Conservation (phyloP, 2,888 invertebrate species). For the Zygaena filipendulae region DNA sequence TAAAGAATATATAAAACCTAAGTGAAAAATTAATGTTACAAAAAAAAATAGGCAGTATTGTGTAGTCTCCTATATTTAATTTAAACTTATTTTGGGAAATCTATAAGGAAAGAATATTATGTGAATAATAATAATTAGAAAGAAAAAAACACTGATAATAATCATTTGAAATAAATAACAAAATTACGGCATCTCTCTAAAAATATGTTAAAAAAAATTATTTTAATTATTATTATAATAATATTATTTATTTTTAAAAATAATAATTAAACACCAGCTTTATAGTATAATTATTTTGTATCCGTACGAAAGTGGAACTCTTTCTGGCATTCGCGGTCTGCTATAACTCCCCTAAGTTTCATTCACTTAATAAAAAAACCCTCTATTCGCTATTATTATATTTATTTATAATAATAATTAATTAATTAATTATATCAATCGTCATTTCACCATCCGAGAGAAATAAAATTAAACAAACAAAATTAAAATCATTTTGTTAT, state of each 20-base stretch:
- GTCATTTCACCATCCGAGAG: constrained; percentile 21
- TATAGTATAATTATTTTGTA: too few relatives aligned
- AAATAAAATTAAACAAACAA: constrained; percentile 4
- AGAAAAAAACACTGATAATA: constrained; percentile 61
- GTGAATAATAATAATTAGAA: not conserved
- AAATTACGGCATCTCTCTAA: constrained; percentile 56
- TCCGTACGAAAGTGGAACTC: too few relatives aligned
- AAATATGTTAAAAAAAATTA: constrained; percentile 60
- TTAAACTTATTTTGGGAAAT: constrained; percentile 34
- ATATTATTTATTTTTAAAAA: too few relatives aligned
- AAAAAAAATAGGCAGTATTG: constrained; percentile 58
- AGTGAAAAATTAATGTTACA: constrained; percentile 38
- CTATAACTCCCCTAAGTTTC: constrained; percentile 62
- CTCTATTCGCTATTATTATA: constrained; percentile 66
- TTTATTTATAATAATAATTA: constrained; percentile 62
- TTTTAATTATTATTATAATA: too few relatives aligned
- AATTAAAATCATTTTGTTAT: not conserved
- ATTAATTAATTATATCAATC: too few relatives aligned
- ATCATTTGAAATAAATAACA: constrained; percentile 70
- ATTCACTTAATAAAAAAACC: constrained; percentile 68
- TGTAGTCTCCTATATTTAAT: constrained; percentile 59
- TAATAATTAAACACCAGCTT: too few relatives aligned
- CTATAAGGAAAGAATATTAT: constrained; percentile 37
- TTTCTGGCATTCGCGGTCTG: too few relatives aligned
- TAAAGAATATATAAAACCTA: too few relatives aligned